Evolutionary conservation across 2,113 vertebrate species (phyloP).

Genomic region (Trematomus loennbergii): DNA sequence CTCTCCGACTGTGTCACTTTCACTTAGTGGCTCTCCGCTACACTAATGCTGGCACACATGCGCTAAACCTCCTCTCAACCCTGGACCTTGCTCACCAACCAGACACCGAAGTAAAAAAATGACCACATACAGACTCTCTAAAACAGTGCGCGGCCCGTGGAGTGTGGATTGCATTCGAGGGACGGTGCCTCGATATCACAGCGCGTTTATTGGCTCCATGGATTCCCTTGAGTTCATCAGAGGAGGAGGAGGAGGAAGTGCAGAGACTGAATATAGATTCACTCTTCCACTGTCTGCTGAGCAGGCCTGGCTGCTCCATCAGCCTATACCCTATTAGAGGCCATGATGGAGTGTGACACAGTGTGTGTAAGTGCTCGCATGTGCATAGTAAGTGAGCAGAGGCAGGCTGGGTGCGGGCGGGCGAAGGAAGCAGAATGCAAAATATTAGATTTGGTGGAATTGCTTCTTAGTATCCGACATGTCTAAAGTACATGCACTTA

Average conservation of each 20-base stretch:
- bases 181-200: slow-evolving; percentile 65
- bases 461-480: background rate
- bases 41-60: slow-evolving; percentile 24
- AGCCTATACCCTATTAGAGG: slow-evolving; percentile 66
- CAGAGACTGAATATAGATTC: slow-evolving; percentile 78
- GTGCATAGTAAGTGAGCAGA: slow-evolving; percentile 55
- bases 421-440: slow-evolving; percentile 26
- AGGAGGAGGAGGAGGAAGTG: slow-evolving; percentile 57
- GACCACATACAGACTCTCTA: slow-evolving; percentile 22
- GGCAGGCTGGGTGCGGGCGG: background rate
- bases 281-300: slow-evolving; percentile 65
- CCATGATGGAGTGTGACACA: slow-evolving; percentile 68
- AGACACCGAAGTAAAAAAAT: slow-evolving; percentile 27
- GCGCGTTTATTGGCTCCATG: slow-evolving; percentile 68
- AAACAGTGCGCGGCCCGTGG: slow-evolving; percentile 15
- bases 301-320: slow-evolving; percentile 57
- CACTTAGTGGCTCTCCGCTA: slow-evolving; percentile 29
- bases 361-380: slow-evolving; percentile 41
- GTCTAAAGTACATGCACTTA: slow-evolving; percentile 7
- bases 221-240: slow-evolving; percentile 72
- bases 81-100: slow-evolving; percentile 11
- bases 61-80: slow-evolving; percentile 27
- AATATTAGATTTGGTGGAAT: background rate
- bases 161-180: slow-evolving; percentile 58
- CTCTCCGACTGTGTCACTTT: slow-evolving; percentile 33